Percentiles rank a stretch among this genome's conserved stretches.
phyloP scores from a whole-genome alignment of 2,113 vertebrate genomes.

The Nesoenas mayeri region DNA sequence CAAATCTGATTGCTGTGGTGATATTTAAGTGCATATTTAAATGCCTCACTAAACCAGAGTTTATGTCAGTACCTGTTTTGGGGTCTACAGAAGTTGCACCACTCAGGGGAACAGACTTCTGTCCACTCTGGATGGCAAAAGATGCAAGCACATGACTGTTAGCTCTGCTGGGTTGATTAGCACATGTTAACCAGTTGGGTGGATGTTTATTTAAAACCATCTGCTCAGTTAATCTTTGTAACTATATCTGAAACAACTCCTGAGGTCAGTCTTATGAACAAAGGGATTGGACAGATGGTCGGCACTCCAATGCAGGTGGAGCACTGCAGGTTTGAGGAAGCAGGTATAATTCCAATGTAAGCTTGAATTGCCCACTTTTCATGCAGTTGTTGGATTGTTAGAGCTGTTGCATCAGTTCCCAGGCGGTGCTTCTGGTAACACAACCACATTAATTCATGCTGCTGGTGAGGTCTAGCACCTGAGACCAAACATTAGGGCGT shows the following conservation, averaged over 20 bases:
- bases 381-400: neutral
- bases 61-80: neutral
- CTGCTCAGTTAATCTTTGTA: constrained; percentile 24
- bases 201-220: constrained; percentile 46
- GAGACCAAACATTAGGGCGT: neutral
- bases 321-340: neutral
- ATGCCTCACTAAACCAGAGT: neutral
- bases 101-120: neutral
- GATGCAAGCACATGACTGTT: neutral
- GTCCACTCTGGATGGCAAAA: neutral
- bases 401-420: neutral
- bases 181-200: constrained; percentile 3
- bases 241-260: constrained; percentile 22
- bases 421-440: neutral
- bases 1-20: neutral
- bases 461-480: neutral
- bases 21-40: neutral
- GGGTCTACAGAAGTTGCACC: neutral
- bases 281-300: constrained; percentile 1
- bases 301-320: neutral
- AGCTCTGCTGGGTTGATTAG: neutral
- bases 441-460: neutral
- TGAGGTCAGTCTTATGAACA: constrained; percentile 11
- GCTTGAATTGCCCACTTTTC: neutral
- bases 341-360: neutral